Conservation (phyloP, 2,888 invertebrate species). For the Cerceris ruficornis region DNA sequence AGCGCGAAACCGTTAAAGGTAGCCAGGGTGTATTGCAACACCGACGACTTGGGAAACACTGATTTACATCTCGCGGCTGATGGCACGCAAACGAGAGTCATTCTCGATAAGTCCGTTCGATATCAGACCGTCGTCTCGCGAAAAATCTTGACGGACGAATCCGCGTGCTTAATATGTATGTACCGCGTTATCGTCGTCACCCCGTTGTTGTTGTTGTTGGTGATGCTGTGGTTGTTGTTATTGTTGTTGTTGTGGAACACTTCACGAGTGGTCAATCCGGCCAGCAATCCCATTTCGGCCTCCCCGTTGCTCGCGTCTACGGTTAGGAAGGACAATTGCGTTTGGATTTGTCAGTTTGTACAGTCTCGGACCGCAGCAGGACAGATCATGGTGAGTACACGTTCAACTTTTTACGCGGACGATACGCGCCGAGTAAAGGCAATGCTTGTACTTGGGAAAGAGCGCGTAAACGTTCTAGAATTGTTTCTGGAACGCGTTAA, state of each 20-base stretch:
- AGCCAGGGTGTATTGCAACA: not conserved
- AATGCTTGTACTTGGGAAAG: not conserved
- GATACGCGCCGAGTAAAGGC: not conserved
- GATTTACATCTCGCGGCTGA: not conserved
- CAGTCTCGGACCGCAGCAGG: slow-evolving; percentile 24
- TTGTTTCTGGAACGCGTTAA: too few relatives aligned
- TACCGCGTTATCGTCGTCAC: slow-evolving; percentile 80
- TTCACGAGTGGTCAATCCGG: slow-evolving; percentile 53
- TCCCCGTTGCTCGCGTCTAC: slow-evolving; percentile 54
- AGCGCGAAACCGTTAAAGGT: slow-evolving; percentile 7
- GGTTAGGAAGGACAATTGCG: slow-evolving; percentile 49
- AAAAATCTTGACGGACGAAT: slow-evolving; percentile 81
- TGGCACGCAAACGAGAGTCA: not conserved
- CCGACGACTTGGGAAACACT: slow-evolving; percentile 11
- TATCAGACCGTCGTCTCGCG: slow-evolving; percentile 81
- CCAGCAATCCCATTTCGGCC: slow-evolving; percentile 46
- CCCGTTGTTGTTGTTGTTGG: slow-evolving; percentile 67
- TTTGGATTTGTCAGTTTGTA: slow-evolving; percentile 6
- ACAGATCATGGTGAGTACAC: slow-evolving; percentile 47
- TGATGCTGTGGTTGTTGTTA: slow-evolving; percentile 71
- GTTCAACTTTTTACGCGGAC: not conserved
- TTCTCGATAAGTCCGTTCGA: not conserved
- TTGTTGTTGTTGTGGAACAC: slow-evolving; percentile 66
- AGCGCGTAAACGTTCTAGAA: not conserved
- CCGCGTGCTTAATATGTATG: slow-evolving; percentile 81